A percentile compares a stretch with the other conserved stretches of the same genome.
These are phyloP conservation scores for Pavo muticus DNA, from an alignment of 2,113 vertebrate species.

Conservation along the genomic window DNA sequence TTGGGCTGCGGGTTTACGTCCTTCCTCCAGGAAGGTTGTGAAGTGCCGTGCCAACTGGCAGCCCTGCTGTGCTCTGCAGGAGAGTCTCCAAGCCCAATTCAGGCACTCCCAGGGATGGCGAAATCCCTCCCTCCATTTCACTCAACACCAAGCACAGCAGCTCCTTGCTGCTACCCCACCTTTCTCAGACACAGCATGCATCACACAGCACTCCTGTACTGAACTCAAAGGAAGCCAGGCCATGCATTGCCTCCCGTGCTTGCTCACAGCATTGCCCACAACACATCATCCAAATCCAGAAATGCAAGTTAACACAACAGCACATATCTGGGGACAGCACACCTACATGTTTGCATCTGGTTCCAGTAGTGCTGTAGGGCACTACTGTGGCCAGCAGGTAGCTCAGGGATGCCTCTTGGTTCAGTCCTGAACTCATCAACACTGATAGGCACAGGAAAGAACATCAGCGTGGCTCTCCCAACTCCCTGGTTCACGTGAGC, in stretches of 20 bases:
- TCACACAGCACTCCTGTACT: not conserved
- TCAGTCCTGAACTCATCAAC: not conserved
- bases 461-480: not conserved
- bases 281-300: not conserved
- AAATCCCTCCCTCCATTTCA: not conserved
- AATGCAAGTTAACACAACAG: fast-evolving
- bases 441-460: not conserved
- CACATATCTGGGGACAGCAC: too few relatives aligned
- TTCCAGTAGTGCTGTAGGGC: not conserved
- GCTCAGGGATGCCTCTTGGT: not conserved
- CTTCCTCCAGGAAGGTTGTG: not conserved
- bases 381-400: not conserved
- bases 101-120: not conserved
- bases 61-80: not conserved
- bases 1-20: not conserved
- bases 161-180: not conserved
- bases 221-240: fast-evolving
- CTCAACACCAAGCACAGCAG: not conserved
- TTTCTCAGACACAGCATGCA: fast-evolving
- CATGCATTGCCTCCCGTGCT: fast-evolving
- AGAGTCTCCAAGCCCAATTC: not conserved
- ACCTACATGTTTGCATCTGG: not conserved
- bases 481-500: not conserved
- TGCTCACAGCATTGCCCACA: not conserved
- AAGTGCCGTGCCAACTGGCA: not conserved